These are phyloP conservation scores for Ptychoptera albimana DNA, from an alignment of 2,888 invertebrate genomes.

Conservation along the genomic window DNA sequence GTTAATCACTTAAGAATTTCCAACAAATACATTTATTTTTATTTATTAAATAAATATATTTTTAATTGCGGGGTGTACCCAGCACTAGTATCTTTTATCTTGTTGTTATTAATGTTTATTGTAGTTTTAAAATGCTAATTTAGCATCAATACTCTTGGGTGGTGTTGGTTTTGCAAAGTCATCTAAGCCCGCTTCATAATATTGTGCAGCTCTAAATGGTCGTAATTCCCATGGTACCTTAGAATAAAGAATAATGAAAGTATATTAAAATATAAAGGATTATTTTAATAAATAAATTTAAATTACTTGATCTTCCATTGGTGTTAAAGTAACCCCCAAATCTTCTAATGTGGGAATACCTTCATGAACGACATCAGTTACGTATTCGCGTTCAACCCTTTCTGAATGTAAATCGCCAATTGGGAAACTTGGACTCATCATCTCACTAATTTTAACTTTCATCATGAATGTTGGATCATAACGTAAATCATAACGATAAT, in stretches of 20 bases:
- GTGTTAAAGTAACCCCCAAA: slow-evolving; percentile 61
- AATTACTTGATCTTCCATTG: slow-evolving; percentile 53
- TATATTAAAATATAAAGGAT: not conserved
- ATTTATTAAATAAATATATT: no score
- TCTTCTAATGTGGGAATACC: slow-evolving; percentile 70
- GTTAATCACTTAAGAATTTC: no score
- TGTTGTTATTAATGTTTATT: no score
- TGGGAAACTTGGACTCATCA: slow-evolving; percentile 48
- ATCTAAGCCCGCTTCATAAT: slow-evolving; percentile 58
- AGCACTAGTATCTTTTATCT: no score
- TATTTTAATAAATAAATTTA: not conserved
- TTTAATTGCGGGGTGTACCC: no score
- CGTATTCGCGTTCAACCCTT: slow-evolving; percentile 66
- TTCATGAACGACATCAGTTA: slow-evolving; percentile 47
- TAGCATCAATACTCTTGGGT: slow-evolving; percentile 26
- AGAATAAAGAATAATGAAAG: not conserved
- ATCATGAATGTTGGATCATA: slow-evolving; percentile 50
- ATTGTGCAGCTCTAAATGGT: slow-evolving; percentile 47
- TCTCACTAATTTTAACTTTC: slow-evolving; percentile 45
- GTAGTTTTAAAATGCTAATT: no score
- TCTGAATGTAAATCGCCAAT: slow-evolving; percentile 58
- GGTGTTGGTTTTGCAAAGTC: slow-evolving; percentile 53
- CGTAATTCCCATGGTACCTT: slow-evolving; percentile 62
- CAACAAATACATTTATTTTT: no score
- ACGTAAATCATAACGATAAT: slow-evolving; percentile 52